Evolutionary conservation across 2,797 vertebrate genomes (phyloP).

Genomic region (Tachyglossus aculeatus): DNA sequence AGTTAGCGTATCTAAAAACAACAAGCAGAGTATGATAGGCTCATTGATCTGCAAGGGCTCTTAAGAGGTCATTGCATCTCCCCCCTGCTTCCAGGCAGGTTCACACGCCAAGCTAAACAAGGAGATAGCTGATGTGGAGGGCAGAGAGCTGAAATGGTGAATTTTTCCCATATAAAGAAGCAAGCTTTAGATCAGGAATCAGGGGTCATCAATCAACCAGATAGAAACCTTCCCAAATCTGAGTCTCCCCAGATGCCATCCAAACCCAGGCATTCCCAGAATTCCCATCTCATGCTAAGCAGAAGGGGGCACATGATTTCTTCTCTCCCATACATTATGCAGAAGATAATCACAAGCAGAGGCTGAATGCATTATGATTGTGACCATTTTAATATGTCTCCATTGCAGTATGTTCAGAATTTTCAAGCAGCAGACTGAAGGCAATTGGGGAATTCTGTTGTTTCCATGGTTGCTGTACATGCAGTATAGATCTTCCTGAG

Average conservation of each 20-base stretch:
- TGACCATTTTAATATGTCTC: slow-evolving; percentile 52
- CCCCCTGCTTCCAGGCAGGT: background rate
- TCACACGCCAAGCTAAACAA: background rate
- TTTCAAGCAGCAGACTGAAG: slow-evolving; percentile 45
- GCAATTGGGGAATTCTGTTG: slow-evolving; percentile 60
- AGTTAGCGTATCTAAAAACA: background rate
- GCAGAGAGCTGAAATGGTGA: background rate
- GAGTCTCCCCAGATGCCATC: background rate
- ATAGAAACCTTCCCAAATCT: slow-evolving; percentile 12
- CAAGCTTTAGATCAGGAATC: background rate
- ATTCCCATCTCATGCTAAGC: background rate
- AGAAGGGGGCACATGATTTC: background rate
- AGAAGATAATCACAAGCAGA: slow-evolving; percentile 29
- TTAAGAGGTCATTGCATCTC: background rate
- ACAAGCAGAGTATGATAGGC: background rate
- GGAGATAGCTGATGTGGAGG: no score
- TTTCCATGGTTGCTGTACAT: slow-evolving; percentile 66
- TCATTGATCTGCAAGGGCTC: background rate
- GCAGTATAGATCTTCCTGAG: slow-evolving; percentile 44
- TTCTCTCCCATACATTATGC: slow-evolving; percentile 6
- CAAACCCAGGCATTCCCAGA: background rate
- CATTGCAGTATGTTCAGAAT: slow-evolving; percentile 42
- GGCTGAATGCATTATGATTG: slow-evolving; percentile 22
- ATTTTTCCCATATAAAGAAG: slow-evolving; percentile 16
- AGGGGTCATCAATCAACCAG: slow-evolving; percentile 3